A percentile compares a stretch with the other conserved stretches of the same genome.
These are phyloP conservation scores for Acipenser ruthenus DNA, from an alignment of 2,797 vertebrate species.

Conservation along the genomic window DNA sequence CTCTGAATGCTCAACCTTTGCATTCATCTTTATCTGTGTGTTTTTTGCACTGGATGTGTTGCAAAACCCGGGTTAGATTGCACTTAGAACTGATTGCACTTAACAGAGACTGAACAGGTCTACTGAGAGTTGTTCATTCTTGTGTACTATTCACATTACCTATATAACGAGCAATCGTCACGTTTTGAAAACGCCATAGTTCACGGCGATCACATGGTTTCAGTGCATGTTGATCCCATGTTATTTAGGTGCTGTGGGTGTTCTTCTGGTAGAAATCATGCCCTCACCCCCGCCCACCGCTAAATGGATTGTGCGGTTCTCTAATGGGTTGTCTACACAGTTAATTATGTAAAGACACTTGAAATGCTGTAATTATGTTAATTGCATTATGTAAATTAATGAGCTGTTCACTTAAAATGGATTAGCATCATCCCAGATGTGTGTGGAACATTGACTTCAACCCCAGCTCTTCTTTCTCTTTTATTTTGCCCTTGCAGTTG, in stretches of 20 bases:
- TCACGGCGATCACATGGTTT: too few species aligned
- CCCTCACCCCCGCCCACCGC: not conserved
- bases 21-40: not conserved
- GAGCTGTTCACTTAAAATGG: slow-evolving; percentile 18
- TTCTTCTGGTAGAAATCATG: too few species aligned
- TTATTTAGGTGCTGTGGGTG: too few species aligned
- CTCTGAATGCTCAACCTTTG: not conserved
- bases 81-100: too few species aligned
- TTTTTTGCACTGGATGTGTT: slow-evolving; percentile 10
- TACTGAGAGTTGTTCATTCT: too few species aligned
- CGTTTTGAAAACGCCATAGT: too few species aligned
- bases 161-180: too few species aligned
- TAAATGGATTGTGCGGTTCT: slow-evolving; percentile 14
- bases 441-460: slow-evolving; percentile 7
- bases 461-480: not conserved
- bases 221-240: too few species aligned
- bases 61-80: not conserved
- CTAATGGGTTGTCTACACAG: slow-evolving; percentile 24
- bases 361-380: slow-evolving; percentile 22
- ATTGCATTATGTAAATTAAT: slow-evolving; percentile 21
- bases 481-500: slow-evolving; percentile 5
- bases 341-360: slow-evolving; percentile 19
- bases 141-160: too few species aligned
- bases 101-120: too few species aligned
- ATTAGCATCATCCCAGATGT: slow-evolving; percentile 21